phyloP scores from a whole-genome alignment of 2,888 invertebrate species.

The Actias luna region DNA sequence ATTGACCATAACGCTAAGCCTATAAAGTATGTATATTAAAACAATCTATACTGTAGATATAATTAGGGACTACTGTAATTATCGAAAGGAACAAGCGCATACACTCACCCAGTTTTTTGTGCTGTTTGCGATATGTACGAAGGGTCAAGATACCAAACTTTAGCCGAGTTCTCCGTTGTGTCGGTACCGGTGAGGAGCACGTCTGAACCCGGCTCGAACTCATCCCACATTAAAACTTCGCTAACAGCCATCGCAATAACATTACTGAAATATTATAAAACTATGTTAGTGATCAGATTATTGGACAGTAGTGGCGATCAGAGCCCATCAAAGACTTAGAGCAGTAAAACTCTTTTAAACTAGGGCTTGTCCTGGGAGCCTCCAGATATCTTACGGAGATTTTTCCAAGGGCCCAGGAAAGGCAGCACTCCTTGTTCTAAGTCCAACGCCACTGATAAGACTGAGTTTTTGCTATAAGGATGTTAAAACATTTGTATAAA shows the following conservation, averaged over 20 bases:
- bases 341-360: too few relatives aligned
- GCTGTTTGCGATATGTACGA: slow-evolving; percentile 61
- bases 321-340: too few relatives aligned
- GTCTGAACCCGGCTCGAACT: slow-evolving; percentile 64
- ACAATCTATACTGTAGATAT: too few relatives aligned
- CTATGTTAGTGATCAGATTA: not conserved
- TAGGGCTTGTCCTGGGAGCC: too few relatives aligned
- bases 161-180: slow-evolving; percentile 61
- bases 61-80: not conserved
- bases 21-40: too few relatives aligned
- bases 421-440: too few relatives aligned
- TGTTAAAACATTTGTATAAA: not conserved
- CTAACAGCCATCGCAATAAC: slow-evolving; percentile 69
- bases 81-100: not conserved
- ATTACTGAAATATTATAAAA: slow-evolving; percentile 42
- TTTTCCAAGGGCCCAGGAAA: too few relatives aligned
- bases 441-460: too few relatives aligned
- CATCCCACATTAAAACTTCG: slow-evolving; percentile 61
- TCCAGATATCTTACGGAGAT: too few relatives aligned
- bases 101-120: slow-evolving; percentile 59
- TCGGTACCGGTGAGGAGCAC: slow-evolving; percentile 69
- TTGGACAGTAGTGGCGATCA: too few relatives aligned
- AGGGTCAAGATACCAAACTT: slow-evolving; percentile 71
- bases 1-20: too few relatives aligned
- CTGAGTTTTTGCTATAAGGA: not conserved